Evolutionary conservation across 2,113 vertebrate species (phyloP), one percentile per base, ranked within the genome.

Genomic region (Oncorhynchus nerka): DNA sequence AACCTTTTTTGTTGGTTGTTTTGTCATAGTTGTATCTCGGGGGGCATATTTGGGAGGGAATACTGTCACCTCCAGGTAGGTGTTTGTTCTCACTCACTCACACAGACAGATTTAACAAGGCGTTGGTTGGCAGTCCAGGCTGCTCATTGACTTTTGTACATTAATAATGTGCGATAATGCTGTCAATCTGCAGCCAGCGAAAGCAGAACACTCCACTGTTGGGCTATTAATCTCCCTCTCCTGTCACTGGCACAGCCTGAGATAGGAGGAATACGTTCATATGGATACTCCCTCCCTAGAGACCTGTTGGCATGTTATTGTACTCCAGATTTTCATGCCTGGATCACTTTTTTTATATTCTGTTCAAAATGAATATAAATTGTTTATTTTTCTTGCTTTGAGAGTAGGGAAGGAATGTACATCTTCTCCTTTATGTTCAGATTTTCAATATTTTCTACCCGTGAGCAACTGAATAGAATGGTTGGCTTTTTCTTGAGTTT

Each of bases 301-400:
- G 39, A 45, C 39, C 39, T 32, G 45, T 84, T 81, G 81, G 82
- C 76, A 81, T 83, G 78, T 83, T 85, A 90, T 86, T 89, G 84
- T 87, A 84, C 78, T 84, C 57, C 68, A 77, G 76, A 86, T 86
- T 79, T 80, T 83, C 77, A 75, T 71, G 79, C 89, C 79, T 74
- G 70, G 79, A 74, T 76, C 86, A 81, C 74, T 45, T 70, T 89
- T 89, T 24, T 66, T 64, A 75, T 75, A 83, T 87, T 81, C 62
- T 80, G 9, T 9, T 45, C 39, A 45, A 86, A 88, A 89, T 89
- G 75, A 89, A 89, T 86, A 91, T 85, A 83, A 87, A 91, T 89
- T 74, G 88, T 83, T 69, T 72, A 59, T 68, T 69, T 79, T 77
- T 75, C 81, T 86, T 75, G 73, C 77, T 70, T 74, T 9, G 76